Base-by-base conservation (phyloP, 2,888 invertebrate genomes). In the Acanthococcus lagerstroemiae region DNA sequence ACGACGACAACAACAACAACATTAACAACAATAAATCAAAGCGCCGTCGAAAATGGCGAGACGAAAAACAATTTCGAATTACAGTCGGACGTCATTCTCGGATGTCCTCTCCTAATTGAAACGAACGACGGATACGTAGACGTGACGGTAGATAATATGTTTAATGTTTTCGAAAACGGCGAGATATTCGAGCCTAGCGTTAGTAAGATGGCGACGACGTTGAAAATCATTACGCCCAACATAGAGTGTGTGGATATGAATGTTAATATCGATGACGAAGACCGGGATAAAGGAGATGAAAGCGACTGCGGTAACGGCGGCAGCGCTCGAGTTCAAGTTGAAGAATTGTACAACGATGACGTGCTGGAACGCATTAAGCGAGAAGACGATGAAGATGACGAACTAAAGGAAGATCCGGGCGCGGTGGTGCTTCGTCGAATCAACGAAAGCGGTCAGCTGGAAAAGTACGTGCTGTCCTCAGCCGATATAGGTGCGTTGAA, bases 391-490 rank as follows among this genome's bases (percentile, higher is more conserved):
- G 24, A 54, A 12, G 45, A 46, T 17, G 37, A 30, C 6, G 66
- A 66, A 24, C n/a, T 56, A 17, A 68, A 67, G 25, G 70, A 71
- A 4, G 72, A 73, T 65, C 72, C 72, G 7, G 72, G 72, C 24
- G 72, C 72, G 37, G 73, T 73, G 9, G 71, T 73, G 9, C 58
- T 73, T 37, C 70, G 69, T 58, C 70, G 71, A 67, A 71, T 72
- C 9, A 71, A 69, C 25, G 72, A 71, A 15, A 68, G 72, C 52
- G 70, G 70, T 25, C 70, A 71, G 37, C 69, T 72, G 21, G 71
- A 71, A 60, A 72, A 72, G 44, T 72, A 70, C 69, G 72, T 73
- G 15, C 66, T 73, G 6, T 71, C 73, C 9, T 69, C 73, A 15
- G 71, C 71, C 67, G 72, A 73, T 55, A 69, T 73, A 22, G 68